Evolutionary conservation across 2,113 vertebrate species (phyloP).

Genomic region (Thunnus thynnus): DNA sequence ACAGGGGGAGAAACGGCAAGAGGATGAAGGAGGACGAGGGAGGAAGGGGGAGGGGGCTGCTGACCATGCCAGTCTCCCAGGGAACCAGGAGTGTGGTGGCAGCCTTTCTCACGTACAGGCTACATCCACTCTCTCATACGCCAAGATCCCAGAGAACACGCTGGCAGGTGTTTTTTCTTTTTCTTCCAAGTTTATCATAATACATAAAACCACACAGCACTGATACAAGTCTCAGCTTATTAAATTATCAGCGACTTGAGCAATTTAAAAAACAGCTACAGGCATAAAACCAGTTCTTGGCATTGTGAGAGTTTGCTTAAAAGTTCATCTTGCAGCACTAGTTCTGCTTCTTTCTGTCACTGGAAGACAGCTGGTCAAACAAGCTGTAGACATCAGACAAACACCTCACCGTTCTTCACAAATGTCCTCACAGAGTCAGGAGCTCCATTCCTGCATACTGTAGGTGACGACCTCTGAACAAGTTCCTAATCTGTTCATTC

Average conservation of each 20-base stretch:
- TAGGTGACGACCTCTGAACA: constrained; percentile 20
- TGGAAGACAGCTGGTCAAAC: constrained; percentile 71
- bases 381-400: constrained; percentile 52
- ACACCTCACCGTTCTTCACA: constrained; percentile 46
- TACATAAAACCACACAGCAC: background rate
- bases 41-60: constrained; percentile 29
- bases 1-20: constrained; percentile 34
- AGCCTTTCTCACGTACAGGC: constrained; percentile 29
- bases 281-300: constrained; percentile 1
- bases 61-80: constrained; percentile 71
- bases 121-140: background rate
- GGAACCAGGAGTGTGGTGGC: constrained; percentile 45
- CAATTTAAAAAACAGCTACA: background rate
- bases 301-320: constrained; percentile 4
- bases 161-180: background rate
- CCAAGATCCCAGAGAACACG: constrained; percentile 11
- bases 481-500: constrained; percentile 49
- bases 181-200: background rate
- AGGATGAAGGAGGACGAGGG: constrained; percentile 42
- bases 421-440: constrained; percentile 10
- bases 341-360: constrained; percentile 26
- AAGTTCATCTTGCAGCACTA: constrained; percentile 39
- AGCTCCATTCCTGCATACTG: constrained; percentile 37
- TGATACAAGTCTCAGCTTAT: background rate
- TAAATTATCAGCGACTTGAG: background rate